Percentiles rank a stretch among this genome's conserved stretches.
These are phyloP conservation scores for Eupeodes latifasciatus DNA, from an alignment of 2,888 invertebrate species.

Conservation along the genomic window DNA sequence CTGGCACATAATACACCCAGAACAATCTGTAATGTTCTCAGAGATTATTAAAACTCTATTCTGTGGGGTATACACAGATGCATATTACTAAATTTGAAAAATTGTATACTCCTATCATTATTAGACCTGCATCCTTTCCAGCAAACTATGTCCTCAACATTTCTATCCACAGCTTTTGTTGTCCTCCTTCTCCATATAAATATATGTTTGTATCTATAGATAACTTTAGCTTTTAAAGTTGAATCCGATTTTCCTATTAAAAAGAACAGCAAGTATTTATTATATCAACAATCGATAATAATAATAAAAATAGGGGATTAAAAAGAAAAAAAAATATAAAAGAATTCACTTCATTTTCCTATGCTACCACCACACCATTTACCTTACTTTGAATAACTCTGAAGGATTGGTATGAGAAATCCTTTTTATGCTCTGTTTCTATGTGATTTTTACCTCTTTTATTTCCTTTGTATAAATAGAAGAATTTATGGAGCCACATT, in stretches of 20 bases:
- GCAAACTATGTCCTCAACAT: no score
- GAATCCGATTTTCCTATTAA: conserved; percentile 1
- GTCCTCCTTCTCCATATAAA: neutral
- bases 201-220: neutral
- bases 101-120: no score
- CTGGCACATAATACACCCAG: no score
- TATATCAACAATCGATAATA: conserved; percentile 62
- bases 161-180: no score
- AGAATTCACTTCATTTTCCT: conserved; percentile 48
- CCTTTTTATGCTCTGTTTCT: neutral
- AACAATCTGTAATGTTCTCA: no score
- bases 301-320: neutral
- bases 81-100: no score
- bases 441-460: conserved; percentile 7
- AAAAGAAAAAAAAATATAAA: conserved; percentile 27
- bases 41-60: no score
- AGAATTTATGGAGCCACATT: neutral
- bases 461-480: neutral
- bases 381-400: conserved; percentile 31
- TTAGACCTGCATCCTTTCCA: no score
- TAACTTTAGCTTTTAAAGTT: neutral
- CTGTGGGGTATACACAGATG: no score
- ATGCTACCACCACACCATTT: neutral
- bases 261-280: conserved; percentile 24
- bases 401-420: conserved; percentile 18